Evolutionary conservation across 2,888 invertebrate species (phyloP).

Genomic region (Andrena dorsata): DNA sequence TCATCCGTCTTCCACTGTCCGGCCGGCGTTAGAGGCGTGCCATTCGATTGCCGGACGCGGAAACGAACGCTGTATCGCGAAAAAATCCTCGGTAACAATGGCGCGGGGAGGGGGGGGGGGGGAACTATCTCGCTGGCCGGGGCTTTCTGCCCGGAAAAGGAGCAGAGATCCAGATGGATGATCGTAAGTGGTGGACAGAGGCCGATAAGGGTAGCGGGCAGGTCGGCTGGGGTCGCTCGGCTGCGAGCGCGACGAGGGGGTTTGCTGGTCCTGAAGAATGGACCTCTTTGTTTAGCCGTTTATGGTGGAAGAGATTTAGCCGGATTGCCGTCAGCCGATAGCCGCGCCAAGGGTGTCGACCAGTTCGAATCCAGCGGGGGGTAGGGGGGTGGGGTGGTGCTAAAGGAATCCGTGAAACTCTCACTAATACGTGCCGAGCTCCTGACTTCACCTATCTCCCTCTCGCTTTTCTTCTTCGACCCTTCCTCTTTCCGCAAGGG

Average conservation of each 20-base stretch:
- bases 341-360: conserved; percentile 70
- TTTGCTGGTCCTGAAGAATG: conserved; percentile 80
- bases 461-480: conserved; percentile 25
- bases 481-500: conserved; percentile 53
- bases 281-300: conserved; percentile 85
- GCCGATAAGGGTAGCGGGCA: conserved; percentile 80
- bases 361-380: conserved; percentile 40
- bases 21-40: not conserved
- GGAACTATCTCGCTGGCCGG: conserved; percentile 59
- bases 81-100: conserved; percentile 68
- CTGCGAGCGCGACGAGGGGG: conserved; percentile 61
- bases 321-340: conserved; percentile 83
- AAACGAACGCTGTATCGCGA: conserved; percentile 65
- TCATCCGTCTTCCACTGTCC: conserved; percentile 23
- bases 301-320: conserved; percentile 84
- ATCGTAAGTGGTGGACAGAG: conserved; percentile 82
- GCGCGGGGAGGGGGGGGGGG: conserved; percentile 25
- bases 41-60: conserved; percentile 7
- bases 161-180: conserved; percentile 84
- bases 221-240: conserved; percentile 58
- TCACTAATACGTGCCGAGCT: conserved; percentile 76
- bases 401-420: conserved; percentile 70
- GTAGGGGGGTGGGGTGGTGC: conserved; percentile 51
- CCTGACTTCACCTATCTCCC: conserved; percentile 65
- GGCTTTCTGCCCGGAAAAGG: conserved; percentile 57